Evolutionary conservation across 2,797 vertebrate species (phyloP).

Genomic region (Kryptopterus vitreolus): DNA sequence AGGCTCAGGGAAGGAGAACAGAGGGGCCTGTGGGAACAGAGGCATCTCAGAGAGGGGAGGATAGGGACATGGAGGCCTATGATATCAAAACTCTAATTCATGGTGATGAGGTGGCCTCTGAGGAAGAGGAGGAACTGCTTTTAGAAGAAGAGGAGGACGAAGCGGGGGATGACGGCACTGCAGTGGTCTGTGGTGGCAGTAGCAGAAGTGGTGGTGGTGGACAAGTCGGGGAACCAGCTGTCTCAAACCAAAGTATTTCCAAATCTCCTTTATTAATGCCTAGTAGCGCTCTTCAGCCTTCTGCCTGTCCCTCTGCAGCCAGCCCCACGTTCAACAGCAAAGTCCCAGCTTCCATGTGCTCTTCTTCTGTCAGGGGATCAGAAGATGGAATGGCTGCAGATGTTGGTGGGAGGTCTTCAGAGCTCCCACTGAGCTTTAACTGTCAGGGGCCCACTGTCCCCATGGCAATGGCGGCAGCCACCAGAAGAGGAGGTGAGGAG

Average conservation of each 20-base stretch:
- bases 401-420: conserved; percentile 86
- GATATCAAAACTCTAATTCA: conserved; percentile 86
- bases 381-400: conserved; percentile 88
- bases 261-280: conserved; percentile 99
- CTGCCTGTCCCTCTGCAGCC: conserved; percentile 83
- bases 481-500: conserved; percentile 87
- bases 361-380: conserved; percentile 84
- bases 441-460: conserved; percentile 83
- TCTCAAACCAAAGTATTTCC: conserved; percentile 99
- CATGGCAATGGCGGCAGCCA: conserved; percentile 71
- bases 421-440: conserved; percentile 97
- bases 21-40: conserved; percentile 79
- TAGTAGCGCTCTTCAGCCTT: conserved; percentile 95
- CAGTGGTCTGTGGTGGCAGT: conserved; percentile 79
- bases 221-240: conserved; percentile 90
- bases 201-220: conserved; percentile 76
- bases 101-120: conserved; percentile 69
- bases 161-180: conserved; percentile 82
- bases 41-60: conserved; percentile 75
- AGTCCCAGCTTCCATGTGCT: conserved; percentile 87
- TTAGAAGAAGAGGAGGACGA: conserved; percentile 86
- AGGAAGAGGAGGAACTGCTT: conserved; percentile 76
- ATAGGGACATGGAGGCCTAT: conserved; percentile 76
- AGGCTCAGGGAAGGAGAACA: conserved; percentile 76
- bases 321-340: conserved; percentile 80